Base-by-base conservation (phyloP, 1,140 invertebrate genomes). In the Bombus vancouverensis region DNA sequence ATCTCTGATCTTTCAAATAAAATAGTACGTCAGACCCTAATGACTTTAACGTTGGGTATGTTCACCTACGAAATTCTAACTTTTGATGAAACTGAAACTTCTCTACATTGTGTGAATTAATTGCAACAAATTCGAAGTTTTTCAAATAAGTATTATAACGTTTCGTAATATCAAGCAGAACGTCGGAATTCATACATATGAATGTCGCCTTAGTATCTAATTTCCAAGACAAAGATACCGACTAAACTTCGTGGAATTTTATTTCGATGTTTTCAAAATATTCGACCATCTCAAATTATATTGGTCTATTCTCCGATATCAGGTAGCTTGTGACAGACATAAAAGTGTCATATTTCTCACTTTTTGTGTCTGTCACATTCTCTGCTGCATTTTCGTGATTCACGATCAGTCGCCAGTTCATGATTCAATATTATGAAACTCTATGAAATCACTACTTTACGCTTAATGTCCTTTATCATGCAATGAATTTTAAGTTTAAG, bases 301-400 rank as follows among this genome's bases (percentile, higher is more conserved):
- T 9, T 13, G 13, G 12, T 34, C 53, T 53, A 22, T 25, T 25
- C 22, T 13, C 44, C 18, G 39, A 73, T 47, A 22, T 73, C 18
- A 18, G 44, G 0, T 47, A 47, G 44, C 5, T 5, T 47, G 15
- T 47, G 44, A 15, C 44, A 47, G 44, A 47, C 5, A 15, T 15
- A 47, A 15, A 15, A 47, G 44, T 47, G 15, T 39, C 39, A 39
- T 39, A 39, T 39, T 39, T 39, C 9, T 39, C 44, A 9, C 5
- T 32, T n/a, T 15, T 25, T 34, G 18, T 25, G n/a, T 53, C n/a
- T 32, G n/a, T 44, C 42, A 32, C 2, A 15, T n/a, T 25, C 8
- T 12, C 42, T 13, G 44, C 25, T 47, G 44, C 73, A 53, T 75
- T 75, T 75, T 75, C 44, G 22, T 75, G n/a, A 75, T 34, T 53